Percentiles rank a stretch among this genome's conserved stretches.
phyloP scores from a whole-genome alignment of 2,797 vertebrate species.

The Sebastes hubbsi region DNA sequence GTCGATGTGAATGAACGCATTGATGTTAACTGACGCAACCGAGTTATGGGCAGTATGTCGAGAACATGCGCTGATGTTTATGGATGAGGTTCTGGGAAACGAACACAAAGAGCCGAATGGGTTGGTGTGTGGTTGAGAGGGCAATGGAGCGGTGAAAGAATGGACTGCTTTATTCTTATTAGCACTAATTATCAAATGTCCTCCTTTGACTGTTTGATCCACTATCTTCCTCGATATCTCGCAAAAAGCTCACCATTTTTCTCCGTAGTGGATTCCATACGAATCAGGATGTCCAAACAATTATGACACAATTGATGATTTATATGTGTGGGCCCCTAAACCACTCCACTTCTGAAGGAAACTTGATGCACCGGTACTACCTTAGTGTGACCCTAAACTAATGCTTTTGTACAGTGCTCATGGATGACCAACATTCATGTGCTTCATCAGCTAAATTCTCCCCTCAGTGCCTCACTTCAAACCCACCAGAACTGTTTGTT shows the following conservation, averaged over 20 bases:
- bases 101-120: conserved; percentile 48
- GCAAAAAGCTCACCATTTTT: neutral
- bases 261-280: neutral
- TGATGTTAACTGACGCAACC: conserved; percentile 56
- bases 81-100: conserved; percentile 62
- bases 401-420: neutral
- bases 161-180: conserved; percentile 39
- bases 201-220: neutral
- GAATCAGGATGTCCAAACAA: neutral
- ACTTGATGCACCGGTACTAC: neutral
- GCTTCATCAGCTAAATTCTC: conserved; percentile 37
- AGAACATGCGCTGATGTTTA: conserved; percentile 58
- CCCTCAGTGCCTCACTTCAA: conserved; percentile 46
- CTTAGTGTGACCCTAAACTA: neutral
- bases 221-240: neutral
- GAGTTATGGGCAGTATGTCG: conserved; percentile 30
- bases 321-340: neutral
- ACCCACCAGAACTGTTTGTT: conserved; percentile 23
- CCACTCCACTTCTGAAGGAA: neutral
- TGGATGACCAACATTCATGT: conserved; percentile 14
- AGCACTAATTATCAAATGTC: conserved; percentile 1
- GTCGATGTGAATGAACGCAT: conserved; percentile 61
- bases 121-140: conserved; percentile 29
- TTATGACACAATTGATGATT: neutral
- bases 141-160: conserved; percentile 26